Base-by-base conservation (phyloP, 2,888 invertebrate genomes). In the Xylota sylvarum region DNA sequence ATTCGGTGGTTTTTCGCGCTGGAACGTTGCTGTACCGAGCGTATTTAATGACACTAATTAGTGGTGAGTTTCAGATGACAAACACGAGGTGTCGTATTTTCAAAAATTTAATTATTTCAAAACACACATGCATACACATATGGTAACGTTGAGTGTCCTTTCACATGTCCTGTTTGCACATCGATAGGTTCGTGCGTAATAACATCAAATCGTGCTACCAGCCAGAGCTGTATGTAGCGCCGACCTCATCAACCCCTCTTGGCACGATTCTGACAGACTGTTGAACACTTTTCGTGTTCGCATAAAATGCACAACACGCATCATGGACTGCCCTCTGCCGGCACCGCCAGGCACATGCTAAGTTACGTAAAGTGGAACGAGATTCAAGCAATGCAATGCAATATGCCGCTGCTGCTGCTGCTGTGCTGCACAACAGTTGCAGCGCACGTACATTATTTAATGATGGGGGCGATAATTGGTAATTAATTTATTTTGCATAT, bases 11-110 rank as follows among this genome's bases (percentile, higher is more conserved):
- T 87, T 87, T 87, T 79, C 79, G 65, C 87, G 52, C 72, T 64
- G 64, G 74, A 80, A 72, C 80, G 46, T 76, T 55, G 67, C 78
- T 89, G 89, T 90, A 89, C 90, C 90, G 89, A 90, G 90, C 90
- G 90, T 90, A 89, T 91, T 90, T 91, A 92, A 92, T 92, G 92
- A 91, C 91, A 91, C 92, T 92, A 92, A 92, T 92, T 92, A 92
- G 92, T 92, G 91, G 91, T 89, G 90, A 88, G 90, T 90, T 90
- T 90, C 90, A 89, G 90, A 91, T 91, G 91, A 91, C 91, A 91
- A 91, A 90, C 91, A 91, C 89, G 87, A 83, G 87, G 88, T 88
- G 88, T 88, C 88, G 88, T 88, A 88, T 88, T 88, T 88, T 85
- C 88, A 88, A 88, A 89, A 89, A 89, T 88, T 89, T 88, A 88